Evolutionary conservation across 2,113 vertebrate genomes (phyloP).

Genomic region (Pavo muticus): DNA sequence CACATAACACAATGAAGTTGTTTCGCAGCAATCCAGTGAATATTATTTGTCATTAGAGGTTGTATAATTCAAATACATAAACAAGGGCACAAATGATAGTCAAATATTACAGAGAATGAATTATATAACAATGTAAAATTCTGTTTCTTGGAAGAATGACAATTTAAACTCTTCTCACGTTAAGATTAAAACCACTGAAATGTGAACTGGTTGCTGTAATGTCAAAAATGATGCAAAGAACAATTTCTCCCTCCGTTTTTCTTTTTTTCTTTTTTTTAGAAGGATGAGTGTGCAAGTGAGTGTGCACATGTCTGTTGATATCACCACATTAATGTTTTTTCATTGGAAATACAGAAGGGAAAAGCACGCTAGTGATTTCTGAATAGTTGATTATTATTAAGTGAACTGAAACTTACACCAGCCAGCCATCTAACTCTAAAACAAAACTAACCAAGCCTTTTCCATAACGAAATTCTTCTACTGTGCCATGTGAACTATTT

Average conservation of each 20-base stretch:
- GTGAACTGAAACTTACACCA: not conserved
- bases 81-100: not conserved
- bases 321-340: not conserved
- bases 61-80: not conserved
- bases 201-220: not conserved
- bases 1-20: not conserved
- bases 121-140: not conserved
- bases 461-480: not conserved
- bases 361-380: not conserved
- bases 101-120: not conserved
- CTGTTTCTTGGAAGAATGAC: not conserved
- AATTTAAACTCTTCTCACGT: not conserved
- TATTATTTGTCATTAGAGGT: not conserved
- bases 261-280: not conserved
- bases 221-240: not conserved
- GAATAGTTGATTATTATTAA: not conserved
- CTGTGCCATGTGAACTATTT: not conserved
- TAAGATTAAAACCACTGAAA: conserved; percentile 1
- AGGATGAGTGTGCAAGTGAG: not conserved
- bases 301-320: not conserved
- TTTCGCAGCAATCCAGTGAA: not conserved
- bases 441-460: not conserved
- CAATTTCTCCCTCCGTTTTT: not conserved
- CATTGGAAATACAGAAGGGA: not conserved
- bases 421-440: not conserved